These are phyloP conservation scores for Chloromyia formosa DNA, from an alignment of 2,888 invertebrate species.

Conservation along the genomic window DNA sequence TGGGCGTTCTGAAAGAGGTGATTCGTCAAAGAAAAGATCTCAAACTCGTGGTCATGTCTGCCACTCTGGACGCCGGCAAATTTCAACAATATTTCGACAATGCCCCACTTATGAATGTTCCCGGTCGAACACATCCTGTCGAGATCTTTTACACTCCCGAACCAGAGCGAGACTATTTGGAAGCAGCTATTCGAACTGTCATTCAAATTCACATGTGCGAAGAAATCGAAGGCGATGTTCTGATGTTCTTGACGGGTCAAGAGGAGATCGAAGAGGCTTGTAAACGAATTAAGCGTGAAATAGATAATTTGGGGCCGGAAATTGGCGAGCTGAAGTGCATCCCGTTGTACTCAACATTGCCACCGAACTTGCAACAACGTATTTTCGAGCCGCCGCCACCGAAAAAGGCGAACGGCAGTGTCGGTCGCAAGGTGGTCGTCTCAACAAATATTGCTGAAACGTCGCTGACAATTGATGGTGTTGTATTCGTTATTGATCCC, in stretches of 20 bases:
- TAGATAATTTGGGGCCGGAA: conserved; percentile 95
- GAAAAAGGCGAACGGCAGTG: conserved; percentile 85
- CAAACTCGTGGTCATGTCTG: conserved; percentile 99
- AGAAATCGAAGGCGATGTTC: conserved; percentile 88
- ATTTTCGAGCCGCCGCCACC: conserved; percentile 98
- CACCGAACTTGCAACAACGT: conserved; percentile 94
- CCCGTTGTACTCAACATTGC: conserved; percentile 97
- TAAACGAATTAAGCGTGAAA: conserved; percentile 94
- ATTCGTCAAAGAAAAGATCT: conserved; percentile 85
- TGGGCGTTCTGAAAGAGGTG: conserved; percentile 98
- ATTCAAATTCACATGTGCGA: conserved; percentile 95
- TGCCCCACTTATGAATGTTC: conserved; percentile 98
- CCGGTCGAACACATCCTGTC: conserved; percentile 94
- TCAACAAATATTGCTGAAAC: conserved; percentile 99
- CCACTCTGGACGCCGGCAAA: conserved; percentile 98
- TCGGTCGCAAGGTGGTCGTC: conserved; percentile 93
- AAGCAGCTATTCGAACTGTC: conserved; percentile 98
- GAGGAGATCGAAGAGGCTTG: conserved; percentile 99
- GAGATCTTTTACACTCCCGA: conserved; percentile 99
- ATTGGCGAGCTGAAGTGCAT: conserved; percentile 98
- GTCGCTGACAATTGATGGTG: conserved; percentile 97
- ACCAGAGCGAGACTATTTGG: conserved; percentile 96
- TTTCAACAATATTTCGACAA: conserved; percentile 99
- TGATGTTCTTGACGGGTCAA: conserved; percentile 89
- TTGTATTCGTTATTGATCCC: conserved; percentile 99